Conservation (phyloP, 2,113 vertebrate genomes). For the Capreolus pygargus region DNA sequence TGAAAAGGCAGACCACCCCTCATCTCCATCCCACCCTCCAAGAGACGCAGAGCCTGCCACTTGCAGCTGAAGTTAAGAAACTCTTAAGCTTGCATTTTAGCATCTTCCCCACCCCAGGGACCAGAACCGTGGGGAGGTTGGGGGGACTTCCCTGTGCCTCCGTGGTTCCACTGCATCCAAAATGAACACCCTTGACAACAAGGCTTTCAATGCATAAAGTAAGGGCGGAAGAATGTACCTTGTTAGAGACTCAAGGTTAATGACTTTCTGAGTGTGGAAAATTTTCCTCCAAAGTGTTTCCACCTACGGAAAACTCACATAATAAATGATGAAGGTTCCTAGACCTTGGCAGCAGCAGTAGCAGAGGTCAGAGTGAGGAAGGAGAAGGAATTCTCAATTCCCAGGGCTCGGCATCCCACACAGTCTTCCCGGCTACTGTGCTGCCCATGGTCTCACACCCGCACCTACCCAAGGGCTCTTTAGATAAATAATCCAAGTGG, state of each 20-base stretch:
- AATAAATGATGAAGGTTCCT: background rate
- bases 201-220: background rate
- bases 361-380: background rate
- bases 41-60: background rate
- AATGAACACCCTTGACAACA: background rate
- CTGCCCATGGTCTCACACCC: background rate
- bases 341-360: background rate
- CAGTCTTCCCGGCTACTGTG: background rate
- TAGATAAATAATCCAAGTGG: background rate
- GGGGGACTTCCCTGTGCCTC: background rate
- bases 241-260: background rate
- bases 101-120: background rate
- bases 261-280: slow-evolving; percentile 41
- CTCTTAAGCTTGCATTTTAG: background rate
- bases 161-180: background rate
- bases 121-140: background rate
- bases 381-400: background rate
- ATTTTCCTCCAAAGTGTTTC: slow-evolving; percentile 5
- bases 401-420: background rate
- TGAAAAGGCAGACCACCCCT: background rate
- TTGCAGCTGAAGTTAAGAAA: no score
- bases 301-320: slow-evolving; percentile 2
- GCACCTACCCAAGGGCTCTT: background rate
- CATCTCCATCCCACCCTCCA: background rate
- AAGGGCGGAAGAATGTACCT: background rate